Evolutionary conservation across 1,140 invertebrate genomes (phyloP).

Genomic region (Tribolium castaneum): DNA sequence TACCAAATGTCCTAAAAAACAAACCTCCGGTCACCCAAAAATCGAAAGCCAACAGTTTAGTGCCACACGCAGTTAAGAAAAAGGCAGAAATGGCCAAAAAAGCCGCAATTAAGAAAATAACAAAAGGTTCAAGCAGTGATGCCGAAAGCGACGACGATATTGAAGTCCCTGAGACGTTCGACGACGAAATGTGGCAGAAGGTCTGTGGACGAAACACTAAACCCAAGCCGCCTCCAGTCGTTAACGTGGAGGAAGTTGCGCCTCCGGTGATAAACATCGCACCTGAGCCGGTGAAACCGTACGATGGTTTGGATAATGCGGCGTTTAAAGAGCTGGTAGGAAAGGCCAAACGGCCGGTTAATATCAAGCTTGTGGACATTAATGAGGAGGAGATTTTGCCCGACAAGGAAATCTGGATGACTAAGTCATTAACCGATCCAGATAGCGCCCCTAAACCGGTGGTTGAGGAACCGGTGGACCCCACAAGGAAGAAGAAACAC

Average conservation of each 20-base stretch:
- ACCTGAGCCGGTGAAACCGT: slow-evolving; percentile 60
- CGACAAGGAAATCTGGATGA: slow-evolving; percentile 82
- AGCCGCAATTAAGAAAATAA: neutral
- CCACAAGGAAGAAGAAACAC: slow-evolving; percentile 85
- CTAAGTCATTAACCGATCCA: slow-evolving; percentile 82
- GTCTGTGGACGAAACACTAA: slow-evolving; percentile 56
- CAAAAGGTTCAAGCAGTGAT: slow-evolving; percentile 43
- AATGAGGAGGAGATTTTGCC: slow-evolving; percentile 85
- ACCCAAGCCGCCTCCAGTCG: slow-evolving; percentile 16
- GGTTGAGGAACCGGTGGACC: slow-evolving; percentile 70
- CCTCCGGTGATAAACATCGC: slow-evolving; percentile 52
- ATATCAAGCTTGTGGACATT: slow-evolving; percentile 74
- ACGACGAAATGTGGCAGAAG: slow-evolving; percentile 61
- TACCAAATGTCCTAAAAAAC: slow-evolving; percentile 50
- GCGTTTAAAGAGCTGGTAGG: slow-evolving; percentile 60
- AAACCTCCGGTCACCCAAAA: slow-evolving; percentile 39
- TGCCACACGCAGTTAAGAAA: slow-evolving; percentile 33
- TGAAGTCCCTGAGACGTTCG: slow-evolving; percentile 58
- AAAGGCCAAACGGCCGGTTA: slow-evolving; percentile 50
- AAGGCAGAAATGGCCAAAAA: slow-evolving; percentile 40
- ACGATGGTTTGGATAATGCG: slow-evolving; percentile 60
- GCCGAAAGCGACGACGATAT: slow-evolving; percentile 58
- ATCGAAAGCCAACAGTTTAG: slow-evolving; percentile 19
- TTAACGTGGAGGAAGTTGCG: slow-evolving; percentile 20
- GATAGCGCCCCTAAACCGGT: slow-evolving; percentile 66